Evolutionary conservation across 2,797 vertebrate genomes (phyloP).

Genomic region (Poliocrania exsul): DNA sequence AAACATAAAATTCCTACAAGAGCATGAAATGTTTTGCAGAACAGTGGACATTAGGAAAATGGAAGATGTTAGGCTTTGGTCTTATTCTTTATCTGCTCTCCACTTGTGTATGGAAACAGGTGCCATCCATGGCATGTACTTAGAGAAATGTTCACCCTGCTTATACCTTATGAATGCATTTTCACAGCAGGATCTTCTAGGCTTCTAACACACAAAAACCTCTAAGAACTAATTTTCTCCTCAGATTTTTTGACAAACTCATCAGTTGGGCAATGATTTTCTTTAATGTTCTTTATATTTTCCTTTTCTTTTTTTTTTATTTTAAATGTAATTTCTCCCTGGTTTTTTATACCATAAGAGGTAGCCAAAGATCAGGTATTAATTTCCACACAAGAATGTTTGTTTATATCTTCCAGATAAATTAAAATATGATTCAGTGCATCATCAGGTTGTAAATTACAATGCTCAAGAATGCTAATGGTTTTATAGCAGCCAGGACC

Average conservation of each 20-base stretch:
- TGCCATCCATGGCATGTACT: not conserved
- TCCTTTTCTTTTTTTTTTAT: not conserved
- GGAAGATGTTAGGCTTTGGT: not conserved
- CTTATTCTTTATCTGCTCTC: not conserved
- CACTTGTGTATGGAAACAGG: not conserved
- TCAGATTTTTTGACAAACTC: not conserved
- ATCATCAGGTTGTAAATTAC: slow-evolving; percentile 46
- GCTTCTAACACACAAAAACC: not conserved
- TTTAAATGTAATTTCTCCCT: not conserved
- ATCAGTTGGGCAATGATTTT: not conserved
- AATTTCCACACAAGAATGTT: slow-evolving; percentile 39
- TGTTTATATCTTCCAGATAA: slow-evolving; percentile 45
- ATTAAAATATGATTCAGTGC: slow-evolving; percentile 63
- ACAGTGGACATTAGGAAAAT: not conserved
- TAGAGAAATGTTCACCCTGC: not conserved
- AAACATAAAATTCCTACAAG: not conserved
- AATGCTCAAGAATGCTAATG: slow-evolving; percentile 17
- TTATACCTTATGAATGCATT: not conserved
- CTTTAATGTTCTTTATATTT: not conserved
- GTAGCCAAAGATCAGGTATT: slow-evolving; percentile 60
- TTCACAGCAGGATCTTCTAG: not conserved
- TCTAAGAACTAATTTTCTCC: not conserved
- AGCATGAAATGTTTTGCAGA: not conserved
- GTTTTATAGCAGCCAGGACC: slow-evolving; percentile 15
- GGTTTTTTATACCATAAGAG: slow-evolving; percentile 41